phyloP scores from a whole-genome alignment of 2,113 vertebrate genomes.

The Neofelis nebulosa region DNA sequence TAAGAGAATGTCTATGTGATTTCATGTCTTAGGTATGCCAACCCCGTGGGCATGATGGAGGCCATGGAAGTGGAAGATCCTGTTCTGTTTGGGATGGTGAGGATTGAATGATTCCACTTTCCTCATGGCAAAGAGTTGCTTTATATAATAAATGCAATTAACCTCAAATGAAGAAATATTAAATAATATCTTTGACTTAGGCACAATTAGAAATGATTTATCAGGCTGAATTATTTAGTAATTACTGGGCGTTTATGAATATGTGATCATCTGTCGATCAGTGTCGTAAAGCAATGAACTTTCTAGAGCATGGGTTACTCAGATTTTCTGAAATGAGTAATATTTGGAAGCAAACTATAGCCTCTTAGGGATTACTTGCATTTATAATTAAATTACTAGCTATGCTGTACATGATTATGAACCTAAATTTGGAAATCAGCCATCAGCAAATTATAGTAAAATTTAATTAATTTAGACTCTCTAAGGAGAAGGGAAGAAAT shows the following conservation, averaged over 20 bases:
- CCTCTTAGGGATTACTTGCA: not conserved
- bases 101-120: not conserved
- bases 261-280: not conserved
- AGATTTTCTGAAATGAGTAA: slow-evolving; percentile 28
- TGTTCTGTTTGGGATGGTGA: not conserved
- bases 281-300: not conserved
- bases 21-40: not conserved
- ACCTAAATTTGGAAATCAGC: slow-evolving; percentile 26
- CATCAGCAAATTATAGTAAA: not conserved
- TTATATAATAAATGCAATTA: not conserved
- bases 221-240: not conserved
- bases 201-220: not conserved
- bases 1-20: not conserved
- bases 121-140: not conserved
- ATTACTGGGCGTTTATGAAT: not conserved
- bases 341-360: not conserved
- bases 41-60: not conserved
- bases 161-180: not conserved
- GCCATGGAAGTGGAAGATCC: not conserved
- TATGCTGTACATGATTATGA: not conserved
- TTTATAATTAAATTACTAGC: slow-evolving; percentile 26
- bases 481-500: not conserved
- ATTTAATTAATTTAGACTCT: slow-evolving; percentile 17
- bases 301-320: not conserved
- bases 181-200: not conserved